These are phyloP conservation scores for Mastacembelus armatus DNA, from an alignment of 2,797 vertebrate genomes.

Conservation along the genomic window DNA sequence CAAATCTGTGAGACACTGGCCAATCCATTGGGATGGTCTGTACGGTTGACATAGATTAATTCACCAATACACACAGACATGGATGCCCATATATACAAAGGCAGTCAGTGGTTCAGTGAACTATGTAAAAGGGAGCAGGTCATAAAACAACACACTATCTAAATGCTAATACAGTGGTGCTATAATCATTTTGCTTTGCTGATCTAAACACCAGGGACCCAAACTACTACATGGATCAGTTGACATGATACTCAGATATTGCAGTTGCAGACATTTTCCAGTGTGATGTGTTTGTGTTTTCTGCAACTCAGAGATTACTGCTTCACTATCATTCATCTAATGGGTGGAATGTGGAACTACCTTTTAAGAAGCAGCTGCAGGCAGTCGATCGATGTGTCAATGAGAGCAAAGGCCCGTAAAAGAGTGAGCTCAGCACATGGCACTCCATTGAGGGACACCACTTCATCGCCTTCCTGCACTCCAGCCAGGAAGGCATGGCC, in stretches of 20 bases:
- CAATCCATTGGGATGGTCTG: constrained; percentile 69
- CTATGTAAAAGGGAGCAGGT: constrained; percentile 53
- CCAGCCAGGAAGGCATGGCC: constrained; percentile 89
- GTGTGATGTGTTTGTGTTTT: background rate
- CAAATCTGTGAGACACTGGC: no score
- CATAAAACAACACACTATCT: constrained; percentile 69
- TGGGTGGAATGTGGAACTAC: constrained; percentile 67
- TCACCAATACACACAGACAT: constrained; percentile 29
- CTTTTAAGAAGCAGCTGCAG: constrained; percentile 95
- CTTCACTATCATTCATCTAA: background rate
- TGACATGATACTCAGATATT: background rate
- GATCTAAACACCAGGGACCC: constrained; percentile 8
- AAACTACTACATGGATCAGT: background rate
- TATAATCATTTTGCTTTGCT: constrained; percentile 40
- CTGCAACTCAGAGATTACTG: background rate
- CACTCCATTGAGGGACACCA: constrained; percentile 93
- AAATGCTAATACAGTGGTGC: constrained; percentile 70
- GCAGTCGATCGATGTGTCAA: constrained; percentile 85
- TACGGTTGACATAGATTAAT: constrained; percentile 46
- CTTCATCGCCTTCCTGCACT: constrained; percentile 90
- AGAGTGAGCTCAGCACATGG: constrained; percentile 90
- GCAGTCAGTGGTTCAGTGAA: constrained; percentile 43
- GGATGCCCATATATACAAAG: constrained; percentile 14
- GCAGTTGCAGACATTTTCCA: background rate
- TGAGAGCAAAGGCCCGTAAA: constrained; percentile 86